Evolutionary conservation across 2,113 vertebrate species (phyloP).

Genomic region (Peromyscus leucopus): DNA sequence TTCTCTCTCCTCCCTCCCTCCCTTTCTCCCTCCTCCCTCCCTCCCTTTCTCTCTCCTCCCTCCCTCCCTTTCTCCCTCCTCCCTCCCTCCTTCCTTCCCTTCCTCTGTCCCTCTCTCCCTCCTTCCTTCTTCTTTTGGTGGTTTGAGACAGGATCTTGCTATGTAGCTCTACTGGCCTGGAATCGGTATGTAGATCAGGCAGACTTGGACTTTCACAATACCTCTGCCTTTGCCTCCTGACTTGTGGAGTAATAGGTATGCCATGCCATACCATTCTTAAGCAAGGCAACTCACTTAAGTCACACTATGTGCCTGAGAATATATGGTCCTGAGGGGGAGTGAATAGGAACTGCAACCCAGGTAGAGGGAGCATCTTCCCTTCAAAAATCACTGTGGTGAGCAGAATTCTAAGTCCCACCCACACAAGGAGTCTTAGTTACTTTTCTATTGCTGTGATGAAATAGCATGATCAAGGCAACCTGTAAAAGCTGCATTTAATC

Average conservation of each 20-base stretch:
- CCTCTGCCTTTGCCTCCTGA: background rate
- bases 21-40: too few relatives aligned
- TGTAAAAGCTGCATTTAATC: background rate
- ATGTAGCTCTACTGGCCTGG: background rate
- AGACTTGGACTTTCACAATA: background rate
- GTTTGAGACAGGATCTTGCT: background rate
- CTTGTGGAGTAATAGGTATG: background rate
- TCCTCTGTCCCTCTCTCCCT: too few relatives aligned
- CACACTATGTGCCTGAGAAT: background rate
- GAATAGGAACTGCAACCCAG: background rate
- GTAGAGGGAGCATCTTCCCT: background rate
- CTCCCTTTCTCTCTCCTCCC: too few relatives aligned
- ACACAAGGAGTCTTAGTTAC: background rate
- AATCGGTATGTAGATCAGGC: background rate
- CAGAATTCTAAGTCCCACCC: background rate
- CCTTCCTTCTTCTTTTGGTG: background rate
- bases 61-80: too few relatives aligned
- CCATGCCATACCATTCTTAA: background rate
- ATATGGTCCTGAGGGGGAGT: background rate
- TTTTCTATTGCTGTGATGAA: background rate
- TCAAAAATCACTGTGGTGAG: background rate
- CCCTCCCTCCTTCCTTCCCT: too few relatives aligned
- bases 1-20: too few relatives aligned
- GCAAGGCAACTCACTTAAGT: constrained; percentile 25
- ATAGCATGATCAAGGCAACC: background rate